A percentile compares a stretch with the other conserved stretches of the same genome.
These are phyloP conservation scores for Gastracanthus pulcherrimus DNA, from an alignment of 2,888 invertebrate genomes.

Conservation along the genomic window DNA sequence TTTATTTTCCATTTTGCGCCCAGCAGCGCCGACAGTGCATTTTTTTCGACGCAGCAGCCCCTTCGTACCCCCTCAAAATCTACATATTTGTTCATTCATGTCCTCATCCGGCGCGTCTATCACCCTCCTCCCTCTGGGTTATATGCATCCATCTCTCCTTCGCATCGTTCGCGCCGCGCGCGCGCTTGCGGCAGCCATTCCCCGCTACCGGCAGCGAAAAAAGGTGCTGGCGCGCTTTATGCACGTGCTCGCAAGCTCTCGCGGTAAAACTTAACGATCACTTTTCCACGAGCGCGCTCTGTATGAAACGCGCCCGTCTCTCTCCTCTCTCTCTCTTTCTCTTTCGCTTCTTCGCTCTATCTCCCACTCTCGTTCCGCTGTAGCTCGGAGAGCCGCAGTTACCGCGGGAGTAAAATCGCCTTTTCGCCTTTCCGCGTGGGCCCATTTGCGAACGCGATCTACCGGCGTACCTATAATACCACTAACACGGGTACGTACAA, in stretches of 20 bases:
- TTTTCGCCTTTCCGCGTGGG: not conserved
- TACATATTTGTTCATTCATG: no score
- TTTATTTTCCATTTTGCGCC: no score
- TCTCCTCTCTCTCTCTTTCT: no score
- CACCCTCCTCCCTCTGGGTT: no score
- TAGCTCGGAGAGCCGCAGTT: not conserved
- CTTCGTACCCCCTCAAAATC: no score
- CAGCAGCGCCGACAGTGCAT: no score
- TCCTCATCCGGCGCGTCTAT: not conserved
- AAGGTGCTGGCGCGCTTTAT: not conserved
- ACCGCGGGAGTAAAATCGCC: not conserved
- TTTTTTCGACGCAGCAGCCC: no score
- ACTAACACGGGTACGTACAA: no score
- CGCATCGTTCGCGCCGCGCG: not conserved
- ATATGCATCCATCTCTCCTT: not conserved
- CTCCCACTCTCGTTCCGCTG: not conserved
- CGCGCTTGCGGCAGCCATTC: not conserved
- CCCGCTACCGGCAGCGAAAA: not conserved
- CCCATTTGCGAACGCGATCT: no score
- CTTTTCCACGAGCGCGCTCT: constrained; percentile 6
- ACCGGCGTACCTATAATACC: no score
- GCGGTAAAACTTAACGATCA: constrained; percentile 46
- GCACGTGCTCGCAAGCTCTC: not conserved
- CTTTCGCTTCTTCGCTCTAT: no score
- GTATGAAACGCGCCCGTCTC: no score